Evolutionary conservation across 2,888 invertebrate genomes (phyloP), one percentile per base, ranked within the genome.

Genomic region (Phyllotreta striolata): DNA sequence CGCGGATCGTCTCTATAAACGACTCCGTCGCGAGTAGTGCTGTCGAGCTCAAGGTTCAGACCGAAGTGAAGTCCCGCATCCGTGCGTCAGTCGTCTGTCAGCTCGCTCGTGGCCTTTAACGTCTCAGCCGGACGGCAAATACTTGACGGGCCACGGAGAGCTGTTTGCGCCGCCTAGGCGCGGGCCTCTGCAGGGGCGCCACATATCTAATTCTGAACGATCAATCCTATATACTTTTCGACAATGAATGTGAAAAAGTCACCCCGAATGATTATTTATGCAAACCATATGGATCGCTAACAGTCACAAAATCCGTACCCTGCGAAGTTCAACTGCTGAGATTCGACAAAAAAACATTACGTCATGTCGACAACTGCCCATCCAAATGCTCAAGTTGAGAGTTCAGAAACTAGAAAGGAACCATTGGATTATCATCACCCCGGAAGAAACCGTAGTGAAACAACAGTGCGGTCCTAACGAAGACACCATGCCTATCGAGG

Each of bases 161-260:
- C n/a, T n/a, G n/a, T n/a, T n/a, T n/a, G n/a, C n/a, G n/a, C n/a
- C n/a, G n/a, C n/a, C n/a, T n/a, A n/a, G n/a, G n/a, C n/a, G n/a
- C n/a, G n/a, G n/a, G n/a, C n/a, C n/a, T n/a, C n/a, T n/a, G n/a
- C n/a, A n/a, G n/a, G n/a, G n/a, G n/a, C n/a, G n/a, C n/a, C n/a
- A n/a, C n/a, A n/a, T n/a, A n/a, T 35, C 41, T 63, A 12, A 59
- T 59, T 34, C 39, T 63, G n/a, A 51, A 59, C 39, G 63, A 63
- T 12, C 58, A 58, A 2, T 57, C 56, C 47, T 58, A 43, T 12
- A 14, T 40, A 55, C 12, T 51, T 13, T 43, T 58, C 24, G 24
- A 37, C 44, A 41, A 34, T 8, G 49, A 35, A 58, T 49, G 41
- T 39, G 9, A 47, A 38, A 39, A 62, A 49, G 37, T 56, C 24